These are phyloP conservation scores for Cichlasoma orientale DNA, from an alignment of 2,797 vertebrate genomes.

Conservation along the genomic window DNA sequence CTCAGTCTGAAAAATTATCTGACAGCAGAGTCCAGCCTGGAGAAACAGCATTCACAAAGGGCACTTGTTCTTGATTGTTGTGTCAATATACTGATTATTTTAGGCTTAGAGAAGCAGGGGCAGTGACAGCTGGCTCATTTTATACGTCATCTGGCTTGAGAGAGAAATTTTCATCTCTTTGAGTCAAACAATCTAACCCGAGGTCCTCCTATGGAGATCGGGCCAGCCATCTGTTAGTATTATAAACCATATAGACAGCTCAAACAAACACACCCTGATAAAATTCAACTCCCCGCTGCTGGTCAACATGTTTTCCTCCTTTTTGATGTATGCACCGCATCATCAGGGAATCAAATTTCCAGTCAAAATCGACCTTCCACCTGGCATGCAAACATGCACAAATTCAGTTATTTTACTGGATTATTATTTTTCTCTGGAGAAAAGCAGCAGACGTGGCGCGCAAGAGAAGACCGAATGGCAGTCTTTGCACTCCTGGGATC, in stretches of 20 bases:
- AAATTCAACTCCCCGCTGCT: slow-evolving; percentile 5
- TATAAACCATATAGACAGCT: slow-evolving; percentile 44
- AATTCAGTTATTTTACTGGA: slow-evolving; percentile 42
- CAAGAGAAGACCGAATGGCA: not conserved
- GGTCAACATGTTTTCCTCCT: slow-evolving; percentile 27
- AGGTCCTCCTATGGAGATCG: slow-evolving; percentile 30
- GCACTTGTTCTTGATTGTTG: slow-evolving; percentile 5
- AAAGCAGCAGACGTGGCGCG: not conserved
- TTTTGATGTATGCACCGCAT: slow-evolving; percentile 20
- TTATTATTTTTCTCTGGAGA: slow-evolving; percentile 22
- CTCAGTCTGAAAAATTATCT: not conserved
- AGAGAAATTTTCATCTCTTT: slow-evolving; percentile 31
- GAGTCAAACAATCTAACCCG: slow-evolving; percentile 35
- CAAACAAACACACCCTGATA: not conserved
- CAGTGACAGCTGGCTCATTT: slow-evolving; percentile 48
- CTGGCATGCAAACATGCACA: slow-evolving; percentile 32
- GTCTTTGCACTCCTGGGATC: slow-evolving; percentile 5
- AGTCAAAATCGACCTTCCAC: slow-evolving; percentile 18
- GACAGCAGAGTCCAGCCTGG: not conserved
- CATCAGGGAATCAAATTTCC: slow-evolving; percentile 28
- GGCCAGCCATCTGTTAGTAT: slow-evolving; percentile 46
- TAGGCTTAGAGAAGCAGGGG: slow-evolving; percentile 27
- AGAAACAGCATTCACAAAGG: not conserved
- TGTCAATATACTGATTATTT: slow-evolving; percentile 37
- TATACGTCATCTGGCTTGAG: slow-evolving; percentile 24